A percentile compares a stretch with the other conserved stretches of the same genome.
Conservation (phyloP, 2,113 vertebrate species). For the Upupa epops region DNA sequence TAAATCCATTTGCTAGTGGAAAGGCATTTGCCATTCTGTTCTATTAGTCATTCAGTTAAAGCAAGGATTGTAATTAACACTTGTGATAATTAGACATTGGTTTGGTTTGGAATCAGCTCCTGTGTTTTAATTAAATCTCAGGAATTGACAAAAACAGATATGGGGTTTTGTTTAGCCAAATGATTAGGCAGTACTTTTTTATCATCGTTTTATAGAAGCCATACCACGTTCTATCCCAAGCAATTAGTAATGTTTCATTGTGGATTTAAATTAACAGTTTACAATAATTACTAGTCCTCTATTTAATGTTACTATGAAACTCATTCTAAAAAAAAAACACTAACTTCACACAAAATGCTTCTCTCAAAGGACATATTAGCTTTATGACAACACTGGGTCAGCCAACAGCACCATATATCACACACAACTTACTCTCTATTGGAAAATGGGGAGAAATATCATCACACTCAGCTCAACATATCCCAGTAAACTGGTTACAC, state of each 20-base stretch:
- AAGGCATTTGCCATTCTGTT: slow-evolving; percentile 65
- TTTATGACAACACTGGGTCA: slow-evolving; percentile 29
- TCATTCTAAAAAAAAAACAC: slow-evolving; percentile 28
- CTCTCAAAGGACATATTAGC: neutral
- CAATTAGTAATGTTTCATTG: neutral
- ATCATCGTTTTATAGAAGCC: slow-evolving; percentile 8
- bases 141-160: slow-evolving; percentile 64
- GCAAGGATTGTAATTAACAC: slow-evolving; percentile 71
- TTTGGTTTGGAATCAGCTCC: slow-evolving; percentile 70
- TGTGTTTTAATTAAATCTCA: slow-evolving; percentile 72
- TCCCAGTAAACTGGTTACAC: slow-evolving; percentile 35
- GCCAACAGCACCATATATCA: slow-evolving; percentile 7
- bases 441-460: neutral
- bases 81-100: slow-evolving; percentile 62
- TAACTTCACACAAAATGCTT: neutral
- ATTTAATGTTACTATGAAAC: slow-evolving; percentile 35
- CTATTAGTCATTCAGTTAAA: slow-evolving; percentile 70
- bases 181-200: slow-evolving; percentile 12
- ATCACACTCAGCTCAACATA: neutral
- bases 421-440: slow-evolving; percentile 30
- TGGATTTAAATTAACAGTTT: slow-evolving; percentile 31
- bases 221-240: neutral
- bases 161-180: slow-evolving; percentile 41
- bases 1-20: slow-evolving; percentile 68
- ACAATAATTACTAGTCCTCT: slow-evolving; percentile 36